Conservation (phyloP, 2,113 vertebrate genomes). For the Rhegmatorhina hoffmannsi region DNA sequence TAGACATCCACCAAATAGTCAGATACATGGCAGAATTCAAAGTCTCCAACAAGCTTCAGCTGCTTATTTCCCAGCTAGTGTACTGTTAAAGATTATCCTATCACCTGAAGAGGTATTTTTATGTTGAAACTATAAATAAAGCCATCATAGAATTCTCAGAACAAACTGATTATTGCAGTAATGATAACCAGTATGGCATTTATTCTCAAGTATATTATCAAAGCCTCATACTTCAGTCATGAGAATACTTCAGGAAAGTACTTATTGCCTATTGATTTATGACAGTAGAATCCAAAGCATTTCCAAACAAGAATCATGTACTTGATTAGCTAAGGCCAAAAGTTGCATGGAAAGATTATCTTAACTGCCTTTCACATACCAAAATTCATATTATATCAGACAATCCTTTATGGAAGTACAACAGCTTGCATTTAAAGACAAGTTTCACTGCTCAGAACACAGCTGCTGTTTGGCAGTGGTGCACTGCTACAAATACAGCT, state of each 20-base stretch:
- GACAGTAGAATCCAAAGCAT: not conserved
- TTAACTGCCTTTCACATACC: not conserved
- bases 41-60: not conserved
- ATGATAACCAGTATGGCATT: not conserved
- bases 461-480: not conserved
- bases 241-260: not conserved
- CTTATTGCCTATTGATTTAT: not conserved
- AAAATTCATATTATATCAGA: not conserved
- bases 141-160: not conserved
- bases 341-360: not conserved
- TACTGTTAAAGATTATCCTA: not conserved
- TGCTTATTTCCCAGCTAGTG: not conserved
- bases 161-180: not conserved
- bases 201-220: not conserved
- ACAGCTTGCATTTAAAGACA: not conserved
- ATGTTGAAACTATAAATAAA: constrained; percentile 18
- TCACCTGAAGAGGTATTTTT: not conserved
- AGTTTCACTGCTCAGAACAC: not conserved
- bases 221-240: not conserved
- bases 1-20: not conserved
- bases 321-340: not conserved
- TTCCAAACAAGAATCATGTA: not conserved
- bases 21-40: constrained; percentile 18
- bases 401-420: not conserved
- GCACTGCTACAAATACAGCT: not conserved